Evolutionary conservation across 2,888 invertebrate genomes (phyloP).

Genomic region (Caradrina kadenii): DNA sequence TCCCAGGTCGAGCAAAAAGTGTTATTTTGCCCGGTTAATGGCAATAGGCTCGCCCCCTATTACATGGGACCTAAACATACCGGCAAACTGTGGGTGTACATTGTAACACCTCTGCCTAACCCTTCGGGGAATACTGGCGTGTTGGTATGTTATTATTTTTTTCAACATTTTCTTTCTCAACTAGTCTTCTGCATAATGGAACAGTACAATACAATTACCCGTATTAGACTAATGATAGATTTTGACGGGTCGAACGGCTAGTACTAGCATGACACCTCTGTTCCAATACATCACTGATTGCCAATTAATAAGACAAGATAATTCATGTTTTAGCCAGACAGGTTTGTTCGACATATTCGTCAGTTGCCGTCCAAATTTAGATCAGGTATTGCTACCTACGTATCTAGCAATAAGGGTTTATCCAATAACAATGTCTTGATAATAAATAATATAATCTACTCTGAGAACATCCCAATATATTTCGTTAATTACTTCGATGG

Average conservation of each 20-base stretch:
- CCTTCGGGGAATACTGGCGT: no score
- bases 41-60: no score
- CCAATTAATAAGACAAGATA: conserved; percentile 16
- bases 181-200: no score
- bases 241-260: background rate
- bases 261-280: background rate
- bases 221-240: no score
- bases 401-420: background rate
- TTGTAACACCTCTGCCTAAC: no score
- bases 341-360: background rate
- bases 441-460: background rate
- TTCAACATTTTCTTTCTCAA: no score
- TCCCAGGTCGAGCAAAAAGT: no score
- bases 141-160: no score
- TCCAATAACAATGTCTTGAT: background rate
- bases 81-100: no score
- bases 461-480: background rate
- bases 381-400: background rate
- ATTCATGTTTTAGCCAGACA: background rate
- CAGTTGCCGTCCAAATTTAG: background rate
- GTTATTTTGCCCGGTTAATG: no score
- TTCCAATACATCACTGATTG: conserved; percentile 13
- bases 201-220: no score
- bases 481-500: conserved; percentile 6
- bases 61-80: no score